Percentiles rank a stretch among this genome's conserved stretches.
These are phyloP conservation scores for Porites australiensis DNA, from an alignment of 64 coral and sea anemone species.

Conservation along the genomic window DNA sequence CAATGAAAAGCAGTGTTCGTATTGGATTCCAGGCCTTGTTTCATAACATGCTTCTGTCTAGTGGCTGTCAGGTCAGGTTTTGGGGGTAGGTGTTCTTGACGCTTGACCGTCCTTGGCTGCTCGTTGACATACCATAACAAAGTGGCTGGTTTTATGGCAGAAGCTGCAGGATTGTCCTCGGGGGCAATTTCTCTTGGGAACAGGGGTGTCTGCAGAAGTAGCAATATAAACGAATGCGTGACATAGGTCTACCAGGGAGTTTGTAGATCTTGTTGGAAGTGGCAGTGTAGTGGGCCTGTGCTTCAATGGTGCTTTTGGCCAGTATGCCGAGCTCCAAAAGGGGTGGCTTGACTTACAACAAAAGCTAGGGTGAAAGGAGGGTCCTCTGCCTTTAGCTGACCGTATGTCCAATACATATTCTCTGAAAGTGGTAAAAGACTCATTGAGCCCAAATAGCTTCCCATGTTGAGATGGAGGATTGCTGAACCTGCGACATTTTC, in stretches of 20 bases:
- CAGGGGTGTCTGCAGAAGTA: too few relatives aligned
- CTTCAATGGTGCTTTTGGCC: background rate
- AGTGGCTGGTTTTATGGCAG: conserved; percentile 54
- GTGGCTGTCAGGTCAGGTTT: background rate
- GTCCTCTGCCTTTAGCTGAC: background rate
- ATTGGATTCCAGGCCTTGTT: background rate
- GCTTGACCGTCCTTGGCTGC: background rate
- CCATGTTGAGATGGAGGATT: conserved; percentile 23
- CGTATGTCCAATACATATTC: conserved; percentile 36
- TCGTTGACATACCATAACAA: background rate
- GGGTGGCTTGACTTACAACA: conserved; percentile 46
- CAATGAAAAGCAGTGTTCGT: background rate
- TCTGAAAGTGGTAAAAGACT: conserved; percentile 35
- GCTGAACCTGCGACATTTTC: conserved; percentile 28
- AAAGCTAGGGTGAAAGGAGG: conserved; percentile 11
- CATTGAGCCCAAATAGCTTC: conserved; percentile 39
- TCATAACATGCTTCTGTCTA: background rate
- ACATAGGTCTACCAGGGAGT: conserved; percentile 8
- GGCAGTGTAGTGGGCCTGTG: conserved; percentile 33
- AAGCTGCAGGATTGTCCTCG: background rate
- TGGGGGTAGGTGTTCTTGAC: background rate
- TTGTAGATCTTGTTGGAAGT: conserved; percentile 6
- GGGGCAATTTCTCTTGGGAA: too few relatives aligned
- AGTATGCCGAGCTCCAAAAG: conserved; percentile 54
- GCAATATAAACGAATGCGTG: background rate